Percentiles rank a stretch among this genome's conserved stretches.
Evolutionary conservation across 2,888 invertebrate genomes (phyloP).

Genomic region (Helicoverpa assulta): DNA sequence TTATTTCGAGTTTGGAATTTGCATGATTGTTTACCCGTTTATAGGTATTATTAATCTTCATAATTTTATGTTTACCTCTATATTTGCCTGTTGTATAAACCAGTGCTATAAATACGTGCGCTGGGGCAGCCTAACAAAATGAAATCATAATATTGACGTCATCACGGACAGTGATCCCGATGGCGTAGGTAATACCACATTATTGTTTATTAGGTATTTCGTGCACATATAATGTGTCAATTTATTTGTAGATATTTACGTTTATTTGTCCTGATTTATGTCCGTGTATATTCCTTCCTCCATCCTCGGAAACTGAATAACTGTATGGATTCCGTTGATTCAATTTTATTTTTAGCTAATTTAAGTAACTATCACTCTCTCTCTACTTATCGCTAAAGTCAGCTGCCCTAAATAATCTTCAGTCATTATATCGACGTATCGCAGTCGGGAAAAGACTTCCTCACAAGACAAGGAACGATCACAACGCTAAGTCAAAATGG

Average conservation of each 20-base stretch:
- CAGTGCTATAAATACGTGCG: not conserved
- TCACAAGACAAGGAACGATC: too few relatives aligned
- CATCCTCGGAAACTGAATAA: too few relatives aligned
- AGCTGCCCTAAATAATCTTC: too few relatives aligned
- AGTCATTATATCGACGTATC: too few relatives aligned
- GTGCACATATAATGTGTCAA: not conserved
- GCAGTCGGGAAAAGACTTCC: too few relatives aligned
- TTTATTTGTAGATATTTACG: too few relatives aligned
- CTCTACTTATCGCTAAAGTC: not conserved
- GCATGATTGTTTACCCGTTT: too few relatives aligned
- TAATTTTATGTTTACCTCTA: too few relatives aligned
- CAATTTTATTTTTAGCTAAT: not conserved
- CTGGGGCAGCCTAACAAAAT: conserved; percentile 9
- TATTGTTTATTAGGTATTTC: conserved; percentile 1
- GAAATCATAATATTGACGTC: conserved; percentile 22
- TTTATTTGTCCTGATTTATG: not conserved
- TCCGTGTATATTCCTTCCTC: not conserved
- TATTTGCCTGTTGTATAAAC: not conserved
- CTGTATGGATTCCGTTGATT: too few relatives aligned
- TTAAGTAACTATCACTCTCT: not conserved
- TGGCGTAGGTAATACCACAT: not conserved
- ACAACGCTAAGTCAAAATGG: too few relatives aligned
- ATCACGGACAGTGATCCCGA: conserved; percentile 19
- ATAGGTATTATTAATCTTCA: too few relatives aligned
- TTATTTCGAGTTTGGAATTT: too few relatives aligned